A percentile compares a stretch with the other conserved stretches of the same genome.
Conservation (phyloP, 2,113 vertebrate species). For the Rhegmatorhina hoffmannsi region DNA sequence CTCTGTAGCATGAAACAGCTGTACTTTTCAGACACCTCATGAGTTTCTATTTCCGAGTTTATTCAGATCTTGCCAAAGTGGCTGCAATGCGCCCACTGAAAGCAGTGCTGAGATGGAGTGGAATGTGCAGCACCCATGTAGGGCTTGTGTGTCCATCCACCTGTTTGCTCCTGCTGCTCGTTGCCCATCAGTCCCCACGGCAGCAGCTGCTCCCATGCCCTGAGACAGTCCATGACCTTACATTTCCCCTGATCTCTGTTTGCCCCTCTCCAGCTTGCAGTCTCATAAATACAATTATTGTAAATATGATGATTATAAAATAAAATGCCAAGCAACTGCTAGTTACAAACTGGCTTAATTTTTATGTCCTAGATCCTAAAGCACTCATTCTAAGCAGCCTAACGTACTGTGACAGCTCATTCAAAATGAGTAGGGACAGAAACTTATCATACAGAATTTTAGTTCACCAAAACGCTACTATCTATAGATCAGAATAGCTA, state of each 20-base stretch:
- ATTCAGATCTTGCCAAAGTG: neutral
- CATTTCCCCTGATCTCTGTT: neutral
- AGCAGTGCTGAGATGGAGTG: neutral
- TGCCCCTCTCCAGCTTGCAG: neutral
- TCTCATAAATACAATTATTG: neutral
- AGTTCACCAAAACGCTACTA: neutral
- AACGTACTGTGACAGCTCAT: neutral
- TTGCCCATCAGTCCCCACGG: accelerated
- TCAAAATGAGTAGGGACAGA: neutral
- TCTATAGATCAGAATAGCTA: neutral
- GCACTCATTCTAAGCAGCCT: neutral
- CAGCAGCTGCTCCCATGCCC: neutral
- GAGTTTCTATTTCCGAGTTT: neutral
- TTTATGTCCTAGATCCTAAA: neutral
- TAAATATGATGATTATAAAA: neutral
- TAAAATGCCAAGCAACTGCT: neutral
- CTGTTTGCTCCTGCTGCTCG: neutral
- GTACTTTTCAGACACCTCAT: neutral
- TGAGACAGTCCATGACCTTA: neutral
- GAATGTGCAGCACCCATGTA: accelerated
- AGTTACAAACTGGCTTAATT: neutral
- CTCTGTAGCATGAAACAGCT: neutral
- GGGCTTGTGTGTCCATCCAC: accelerated
- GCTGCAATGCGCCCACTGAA: neutral
- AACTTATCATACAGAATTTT: neutral